Evolutionary conservation across 1,140 invertebrate species (phyloP).

Genomic region (Drosophila pandora): DNA sequence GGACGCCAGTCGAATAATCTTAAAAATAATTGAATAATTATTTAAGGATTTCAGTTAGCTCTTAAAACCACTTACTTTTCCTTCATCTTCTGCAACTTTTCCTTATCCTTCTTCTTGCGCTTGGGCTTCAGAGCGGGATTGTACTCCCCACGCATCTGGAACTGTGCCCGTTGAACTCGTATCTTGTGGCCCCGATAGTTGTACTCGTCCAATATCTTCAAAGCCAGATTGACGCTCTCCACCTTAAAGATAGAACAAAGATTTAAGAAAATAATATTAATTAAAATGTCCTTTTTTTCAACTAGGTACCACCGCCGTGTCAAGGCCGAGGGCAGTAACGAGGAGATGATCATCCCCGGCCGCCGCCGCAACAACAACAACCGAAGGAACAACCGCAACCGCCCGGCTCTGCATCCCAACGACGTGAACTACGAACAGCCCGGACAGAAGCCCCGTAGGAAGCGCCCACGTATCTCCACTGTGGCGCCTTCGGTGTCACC

Average conservation of each 20-base stretch:
- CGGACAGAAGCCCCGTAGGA: slow-evolving; percentile 14
- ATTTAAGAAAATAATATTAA: not conserved
- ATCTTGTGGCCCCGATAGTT: slow-evolving; percentile 91
- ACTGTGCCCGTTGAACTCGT: slow-evolving; percentile 96
- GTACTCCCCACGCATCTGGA: slow-evolving; percentile 97
- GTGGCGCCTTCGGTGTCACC: slow-evolving; percentile 7
- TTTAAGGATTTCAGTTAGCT: not conserved
- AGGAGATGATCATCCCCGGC: slow-evolving; percentile 70
- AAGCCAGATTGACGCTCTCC: slow-evolving; percentile 97
- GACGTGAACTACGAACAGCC: slow-evolving; percentile 61
- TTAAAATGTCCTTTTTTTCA: not conserved
- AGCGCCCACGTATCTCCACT: slow-evolving; percentile 43
- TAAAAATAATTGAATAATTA: not conserved
- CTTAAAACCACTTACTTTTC: slow-evolving; percentile 89
- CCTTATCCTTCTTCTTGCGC: slow-evolving; percentile 94
- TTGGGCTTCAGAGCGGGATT: slow-evolving; percentile 97
- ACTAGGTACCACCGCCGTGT: slow-evolving; percentile 71
- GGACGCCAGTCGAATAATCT: slow-evolving; percentile 98
- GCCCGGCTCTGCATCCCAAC: slow-evolving; percentile 52
- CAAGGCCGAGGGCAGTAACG: slow-evolving; percentile 71
- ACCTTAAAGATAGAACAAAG: slow-evolving; percentile 85
- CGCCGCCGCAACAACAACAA: slow-evolving; percentile 48
- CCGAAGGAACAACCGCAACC: slow-evolving; percentile 29
- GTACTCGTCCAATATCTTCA: slow-evolving; percentile 96
- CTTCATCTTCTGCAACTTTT: slow-evolving; percentile 96